phyloP scores from a whole-genome alignment of 2,888 invertebrate genomes.

The Ophion ventricosus region DNA sequence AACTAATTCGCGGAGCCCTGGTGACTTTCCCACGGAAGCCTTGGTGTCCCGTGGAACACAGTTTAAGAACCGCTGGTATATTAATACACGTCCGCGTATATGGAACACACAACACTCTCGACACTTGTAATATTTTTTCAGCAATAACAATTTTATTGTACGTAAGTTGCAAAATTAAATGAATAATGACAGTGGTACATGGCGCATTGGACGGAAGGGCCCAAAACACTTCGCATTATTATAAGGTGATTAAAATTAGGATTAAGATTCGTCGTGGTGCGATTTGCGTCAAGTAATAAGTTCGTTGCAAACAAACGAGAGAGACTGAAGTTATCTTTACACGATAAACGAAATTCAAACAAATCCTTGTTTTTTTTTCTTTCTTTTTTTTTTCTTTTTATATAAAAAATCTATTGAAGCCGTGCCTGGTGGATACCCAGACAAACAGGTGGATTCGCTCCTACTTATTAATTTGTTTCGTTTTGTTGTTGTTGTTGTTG shows the following conservation, averaged over 20 bases:
- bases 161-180: conserved; percentile 79
- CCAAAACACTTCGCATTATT: conserved; percentile 81
- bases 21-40: too few species aligned
- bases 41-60: too few species aligned
- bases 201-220: conserved; percentile 82
- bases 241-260: conserved; percentile 79
- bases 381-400: conserved; percentile 62
- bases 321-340: conserved; percentile 72
- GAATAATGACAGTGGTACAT: conserved; percentile 81
- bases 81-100: not conserved
- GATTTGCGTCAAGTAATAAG: conserved; percentile 75
- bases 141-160: conserved; percentile 81
- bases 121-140: conserved; percentile 73
- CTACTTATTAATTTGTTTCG: conserved; percentile 76
- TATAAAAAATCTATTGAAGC: conserved; percentile 81
- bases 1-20: too few species aligned
- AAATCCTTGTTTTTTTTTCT: conserved; percentile 65
- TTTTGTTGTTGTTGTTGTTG: conserved; percentile 53
- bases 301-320: conserved; percentile 75
- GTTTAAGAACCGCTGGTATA: too few species aligned
- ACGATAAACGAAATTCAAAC: conserved; percentile 72
- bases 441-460: conserved; percentile 80
- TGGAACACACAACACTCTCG: conserved; percentile 48
- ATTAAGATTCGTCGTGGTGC: conserved; percentile 80
- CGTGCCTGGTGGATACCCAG: conserved; percentile 77